A percentile compares a stretch with the other conserved stretches of the same genome.
Conservation (phyloP, 2,113 vertebrate genomes). For the Brachypodius melanocephalos region DNA sequence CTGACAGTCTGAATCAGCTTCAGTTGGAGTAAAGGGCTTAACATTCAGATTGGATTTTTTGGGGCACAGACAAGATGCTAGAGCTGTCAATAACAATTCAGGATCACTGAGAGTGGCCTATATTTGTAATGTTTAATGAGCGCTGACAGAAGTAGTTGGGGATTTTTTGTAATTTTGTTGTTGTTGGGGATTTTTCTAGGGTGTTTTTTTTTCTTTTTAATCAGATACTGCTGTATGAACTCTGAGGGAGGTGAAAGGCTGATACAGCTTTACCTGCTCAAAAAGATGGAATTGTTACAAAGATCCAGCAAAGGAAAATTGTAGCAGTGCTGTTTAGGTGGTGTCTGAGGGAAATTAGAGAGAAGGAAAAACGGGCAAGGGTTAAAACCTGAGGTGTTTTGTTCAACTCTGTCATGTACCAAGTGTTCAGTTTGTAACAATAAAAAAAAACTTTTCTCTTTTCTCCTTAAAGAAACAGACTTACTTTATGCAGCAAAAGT, state of each 20-base stretch:
- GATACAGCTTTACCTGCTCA: neutral
- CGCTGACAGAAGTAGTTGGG: neutral
- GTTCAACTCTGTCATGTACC: neutral
- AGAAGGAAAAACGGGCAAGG: neutral
- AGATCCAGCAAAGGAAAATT: neutral
- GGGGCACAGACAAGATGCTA: neutral
- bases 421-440: neutral
- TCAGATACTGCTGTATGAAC: neutral
- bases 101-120: neutral
- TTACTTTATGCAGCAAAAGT: constrained; percentile 93
- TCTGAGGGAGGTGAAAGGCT: neutral
- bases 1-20: neutral
- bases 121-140: neutral
- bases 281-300: neutral
- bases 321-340: neutral
- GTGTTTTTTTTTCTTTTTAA: neutral
- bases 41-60: neutral
- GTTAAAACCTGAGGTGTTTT: neutral
- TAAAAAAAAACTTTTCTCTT: neutral
- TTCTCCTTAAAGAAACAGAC: constrained; percentile 85
- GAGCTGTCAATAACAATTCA: neutral
- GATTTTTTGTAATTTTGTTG: neutral
- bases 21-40: neutral
- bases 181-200: neutral
- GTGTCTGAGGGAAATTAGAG: neutral